These are phyloP conservation scores for Leucophenga maculata DNA, from an alignment of 2,888 invertebrate species.

Conservation along the genomic window DNA sequence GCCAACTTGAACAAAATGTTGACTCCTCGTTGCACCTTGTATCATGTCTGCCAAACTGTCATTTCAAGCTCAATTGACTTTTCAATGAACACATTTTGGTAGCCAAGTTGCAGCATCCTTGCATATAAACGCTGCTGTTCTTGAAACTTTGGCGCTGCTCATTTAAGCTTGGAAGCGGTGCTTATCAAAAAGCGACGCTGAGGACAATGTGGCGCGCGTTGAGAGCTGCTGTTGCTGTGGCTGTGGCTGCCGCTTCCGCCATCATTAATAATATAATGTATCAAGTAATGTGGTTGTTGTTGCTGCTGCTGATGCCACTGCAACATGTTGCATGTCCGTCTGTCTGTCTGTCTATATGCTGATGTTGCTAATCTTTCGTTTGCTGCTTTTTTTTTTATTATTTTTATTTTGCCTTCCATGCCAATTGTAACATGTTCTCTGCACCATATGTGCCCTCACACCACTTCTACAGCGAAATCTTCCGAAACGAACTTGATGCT, in stretches of 20 bases:
- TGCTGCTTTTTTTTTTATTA: constrained; percentile 12
- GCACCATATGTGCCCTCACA: too few species aligned
- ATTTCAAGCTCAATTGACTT: constrained; percentile 22
- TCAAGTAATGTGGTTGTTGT: constrained; percentile 12
- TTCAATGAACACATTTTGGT: constrained; percentile 23
- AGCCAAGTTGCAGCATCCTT: background rate
- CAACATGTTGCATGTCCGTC: constrained; percentile 40
- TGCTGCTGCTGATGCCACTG: constrained; percentile 40
- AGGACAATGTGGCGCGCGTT: background rate
- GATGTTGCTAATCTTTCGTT: constrained; percentile 6
- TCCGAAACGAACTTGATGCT: constrained; percentile 15
- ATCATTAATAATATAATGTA: constrained; percentile 25
- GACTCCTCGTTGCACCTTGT: too few species aligned
- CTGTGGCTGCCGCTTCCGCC: constrained; percentile 19
- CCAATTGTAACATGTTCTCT: constrained; percentile 22
- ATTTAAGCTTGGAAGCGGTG: background rate
- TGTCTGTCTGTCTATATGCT: constrained; percentile 1
- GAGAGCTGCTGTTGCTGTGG: background rate
- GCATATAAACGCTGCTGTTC: background rate
- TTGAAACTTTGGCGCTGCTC: constrained; percentile 2
- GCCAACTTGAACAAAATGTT: too few species aligned
- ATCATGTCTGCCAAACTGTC: constrained; percentile 9
- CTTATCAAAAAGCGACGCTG: constrained; percentile 1
- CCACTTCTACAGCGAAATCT: too few species aligned
- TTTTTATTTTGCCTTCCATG: constrained; percentile 12